Evolutionary conservation across 2,888 invertebrate genomes (phyloP).

Genomic region (Meiosimyza decipiens): DNA sequence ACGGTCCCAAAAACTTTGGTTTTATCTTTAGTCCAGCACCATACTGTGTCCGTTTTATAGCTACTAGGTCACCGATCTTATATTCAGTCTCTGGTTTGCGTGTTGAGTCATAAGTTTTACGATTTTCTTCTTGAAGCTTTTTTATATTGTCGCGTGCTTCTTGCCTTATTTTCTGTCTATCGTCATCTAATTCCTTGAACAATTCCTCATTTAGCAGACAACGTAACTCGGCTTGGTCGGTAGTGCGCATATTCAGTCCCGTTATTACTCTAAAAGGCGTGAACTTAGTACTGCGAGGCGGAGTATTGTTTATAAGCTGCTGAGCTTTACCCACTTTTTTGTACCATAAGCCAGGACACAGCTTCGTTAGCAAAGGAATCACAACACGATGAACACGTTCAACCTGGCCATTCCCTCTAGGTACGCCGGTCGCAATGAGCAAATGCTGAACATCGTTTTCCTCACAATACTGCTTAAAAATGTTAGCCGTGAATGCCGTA

Average conservation of each 20-base stretch:
- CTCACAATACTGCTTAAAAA: slow-evolving; percentile 55
- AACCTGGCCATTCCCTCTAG: slow-evolving; percentile 58
- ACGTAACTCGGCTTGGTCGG: not conserved
- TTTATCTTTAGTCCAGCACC: too few relatives aligned
- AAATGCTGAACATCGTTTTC: slow-evolving; percentile 51
- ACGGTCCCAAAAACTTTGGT: too few relatives aligned
- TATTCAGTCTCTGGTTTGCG: too few relatives aligned
- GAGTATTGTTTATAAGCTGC: slow-evolving; percentile 50
- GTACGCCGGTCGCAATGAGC: slow-evolving; percentile 52
- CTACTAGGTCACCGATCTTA: too few relatives aligned
- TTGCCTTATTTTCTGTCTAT: too few relatives aligned
- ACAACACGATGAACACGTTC: slow-evolving; percentile 55
- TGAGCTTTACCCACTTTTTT: slow-evolving; percentile 9
- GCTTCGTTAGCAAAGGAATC: slow-evolving; percentile 55
- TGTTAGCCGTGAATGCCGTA: slow-evolving; percentile 58
- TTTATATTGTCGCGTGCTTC: too few relatives aligned
- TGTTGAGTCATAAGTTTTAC: too few relatives aligned
- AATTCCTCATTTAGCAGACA: too few relatives aligned
- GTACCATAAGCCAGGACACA: slow-evolving; percentile 45
- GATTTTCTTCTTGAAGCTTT: too few relatives aligned
- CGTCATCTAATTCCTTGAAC: too few relatives aligned
- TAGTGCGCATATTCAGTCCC: slow-evolving; percentile 31
- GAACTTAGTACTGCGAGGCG: slow-evolving; percentile 45
- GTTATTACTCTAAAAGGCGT: slow-evolving; percentile 38
- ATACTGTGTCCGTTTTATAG: too few relatives aligned